Percentiles rank a stretch among this genome's conserved stretches.
Evolutionary conservation across 2,888 invertebrate species (phyloP).

Genomic region (Sesamia inferens): DNA sequence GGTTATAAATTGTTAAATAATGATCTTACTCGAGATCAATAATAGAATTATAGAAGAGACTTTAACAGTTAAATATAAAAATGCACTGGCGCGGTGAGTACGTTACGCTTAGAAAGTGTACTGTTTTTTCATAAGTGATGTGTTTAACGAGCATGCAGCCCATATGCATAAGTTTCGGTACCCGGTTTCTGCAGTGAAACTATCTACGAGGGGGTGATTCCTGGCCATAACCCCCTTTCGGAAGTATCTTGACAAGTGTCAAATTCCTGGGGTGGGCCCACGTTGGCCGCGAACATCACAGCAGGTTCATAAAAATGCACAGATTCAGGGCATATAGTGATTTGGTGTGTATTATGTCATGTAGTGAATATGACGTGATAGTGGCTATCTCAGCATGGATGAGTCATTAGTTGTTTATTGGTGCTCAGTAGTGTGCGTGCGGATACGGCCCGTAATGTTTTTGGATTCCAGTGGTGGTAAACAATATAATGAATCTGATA

Average conservation of each 20-base stretch:
- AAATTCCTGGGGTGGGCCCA: conserved; percentile 88
- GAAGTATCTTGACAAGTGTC: conserved; percentile 86
- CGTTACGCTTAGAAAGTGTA: conserved; percentile 89
- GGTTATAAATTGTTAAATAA: conserved; percentile 91
- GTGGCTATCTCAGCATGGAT: conserved; percentile 84
- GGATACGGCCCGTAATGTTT: conserved; percentile 85
- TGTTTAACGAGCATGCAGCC: conserved; percentile 72
- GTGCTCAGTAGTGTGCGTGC: conserved; percentile 78
- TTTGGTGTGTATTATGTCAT: conserved; percentile 71
- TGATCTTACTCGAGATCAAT: conserved; percentile 99
- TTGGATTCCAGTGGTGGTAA: conserved; percentile 80
- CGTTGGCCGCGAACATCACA: conserved; percentile 79
- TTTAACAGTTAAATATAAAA: conserved; percentile 98
- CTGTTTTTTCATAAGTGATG: conserved; percentile 82
- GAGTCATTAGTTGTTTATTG: conserved; percentile 86
- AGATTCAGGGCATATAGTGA: conserved; percentile 59
- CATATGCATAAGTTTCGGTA: conserved; percentile 59
- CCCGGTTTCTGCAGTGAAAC: conserved; percentile 59
- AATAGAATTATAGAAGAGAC: conserved; percentile 99
- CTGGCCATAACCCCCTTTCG: conserved; percentile 83
- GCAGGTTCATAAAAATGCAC: conserved; percentile 61
- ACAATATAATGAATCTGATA: conserved; percentile 75
- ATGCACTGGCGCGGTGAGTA: conserved; percentile 98
- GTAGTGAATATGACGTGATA: conserved; percentile 79
- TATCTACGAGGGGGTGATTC: conserved; percentile 71